Conservation (phyloP, 2,888 invertebrate genomes). For the Clistopyga incitator region DNA sequence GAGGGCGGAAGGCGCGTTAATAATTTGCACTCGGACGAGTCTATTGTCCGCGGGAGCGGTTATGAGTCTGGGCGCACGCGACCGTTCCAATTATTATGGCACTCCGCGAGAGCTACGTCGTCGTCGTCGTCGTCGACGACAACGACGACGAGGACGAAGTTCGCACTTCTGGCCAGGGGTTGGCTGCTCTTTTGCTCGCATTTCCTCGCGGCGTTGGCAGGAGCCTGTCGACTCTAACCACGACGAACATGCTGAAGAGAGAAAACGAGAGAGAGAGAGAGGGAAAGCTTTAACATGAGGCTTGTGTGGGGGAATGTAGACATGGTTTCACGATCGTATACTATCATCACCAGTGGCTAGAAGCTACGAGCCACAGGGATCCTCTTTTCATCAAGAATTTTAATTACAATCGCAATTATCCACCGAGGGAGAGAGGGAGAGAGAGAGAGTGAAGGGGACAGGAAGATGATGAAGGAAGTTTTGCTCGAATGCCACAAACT, state of each 20-base stretch:
- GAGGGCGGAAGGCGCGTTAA: slow-evolving; percentile 77
- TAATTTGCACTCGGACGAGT: slow-evolving; percentile 83
- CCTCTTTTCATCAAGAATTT: slow-evolving; percentile 79
- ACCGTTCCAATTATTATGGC: slow-evolving; percentile 83
- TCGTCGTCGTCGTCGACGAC: slow-evolving; percentile 55
- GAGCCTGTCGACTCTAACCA: slow-evolving; percentile 47
- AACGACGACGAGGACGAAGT: slow-evolving; percentile 27
- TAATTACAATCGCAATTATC: slow-evolving; percentile 83
- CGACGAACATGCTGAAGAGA: not conserved
- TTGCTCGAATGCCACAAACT: slow-evolving; percentile 75
- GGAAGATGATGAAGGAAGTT: slow-evolving; percentile 67
- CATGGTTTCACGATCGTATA: slow-evolving; percentile 18
- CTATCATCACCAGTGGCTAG: slow-evolving; percentile 39
- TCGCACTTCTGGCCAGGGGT: slow-evolving; percentile 40
- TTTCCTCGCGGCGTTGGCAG: slow-evolving; percentile 45
- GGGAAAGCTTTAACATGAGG: not conserved
- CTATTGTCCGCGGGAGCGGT: slow-evolving; percentile 78
- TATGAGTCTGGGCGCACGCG: slow-evolving; percentile 77
- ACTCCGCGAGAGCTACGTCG: slow-evolving; percentile 71
- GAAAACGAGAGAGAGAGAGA: too few species aligned
- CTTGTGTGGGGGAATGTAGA: not conserved
- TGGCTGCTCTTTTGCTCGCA: slow-evolving; percentile 69
- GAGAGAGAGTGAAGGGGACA: too few species aligned
- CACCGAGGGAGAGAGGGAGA: slow-evolving; percentile 6
- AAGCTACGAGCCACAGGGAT: slow-evolving; percentile 27